A percentile compares a stretch with the other conserved stretches of the same genome.
phyloP scores from a whole-genome alignment of 2,113 vertebrate genomes.

The Erythrocercus mccallii region DNA sequence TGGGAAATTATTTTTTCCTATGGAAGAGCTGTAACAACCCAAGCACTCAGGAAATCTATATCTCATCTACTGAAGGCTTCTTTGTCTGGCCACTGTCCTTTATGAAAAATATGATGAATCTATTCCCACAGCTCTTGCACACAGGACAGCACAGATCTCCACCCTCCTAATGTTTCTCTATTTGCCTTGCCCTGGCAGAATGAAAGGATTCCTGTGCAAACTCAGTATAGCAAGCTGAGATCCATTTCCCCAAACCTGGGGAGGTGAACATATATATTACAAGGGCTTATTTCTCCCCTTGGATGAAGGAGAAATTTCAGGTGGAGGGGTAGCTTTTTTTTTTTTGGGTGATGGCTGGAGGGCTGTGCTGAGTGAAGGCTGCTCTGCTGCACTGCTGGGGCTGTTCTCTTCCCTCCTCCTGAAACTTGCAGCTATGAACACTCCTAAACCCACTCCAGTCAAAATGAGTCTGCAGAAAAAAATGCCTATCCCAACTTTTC shows the following conservation, averaged over 20 bases:
- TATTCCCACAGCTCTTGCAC: not conserved
- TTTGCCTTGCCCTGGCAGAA: accelerated
- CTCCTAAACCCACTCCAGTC: not conserved
- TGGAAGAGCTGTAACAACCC: not conserved
- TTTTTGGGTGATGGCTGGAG: not conserved
- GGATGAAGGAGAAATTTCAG: not conserved
- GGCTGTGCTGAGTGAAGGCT: not conserved
- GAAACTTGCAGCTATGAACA: accelerated
- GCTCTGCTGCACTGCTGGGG: not conserved
- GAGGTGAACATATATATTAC: not conserved
- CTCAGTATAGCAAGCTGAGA: not conserved
- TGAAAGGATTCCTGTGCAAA: not conserved
- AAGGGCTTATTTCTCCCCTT: not conserved
- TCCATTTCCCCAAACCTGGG: not conserved
- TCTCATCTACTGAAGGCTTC: not conserved
- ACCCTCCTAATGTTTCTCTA: not conserved
- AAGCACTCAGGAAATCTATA: not conserved
- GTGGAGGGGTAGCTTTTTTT: accelerated
- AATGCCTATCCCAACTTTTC: accelerated
- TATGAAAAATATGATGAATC: not conserved
- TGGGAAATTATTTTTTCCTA: not conserved
- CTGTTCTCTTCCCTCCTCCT: not conserved
- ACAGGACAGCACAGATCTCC: not conserved
- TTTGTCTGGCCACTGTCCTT: not conserved
- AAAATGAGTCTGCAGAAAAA: not conserved